Percentiles rank a stretch among this genome's conserved stretches.
phyloP scores from a whole-genome alignment of 2,888 invertebrate genomes.

The Drosophila mayaguana region DNA sequence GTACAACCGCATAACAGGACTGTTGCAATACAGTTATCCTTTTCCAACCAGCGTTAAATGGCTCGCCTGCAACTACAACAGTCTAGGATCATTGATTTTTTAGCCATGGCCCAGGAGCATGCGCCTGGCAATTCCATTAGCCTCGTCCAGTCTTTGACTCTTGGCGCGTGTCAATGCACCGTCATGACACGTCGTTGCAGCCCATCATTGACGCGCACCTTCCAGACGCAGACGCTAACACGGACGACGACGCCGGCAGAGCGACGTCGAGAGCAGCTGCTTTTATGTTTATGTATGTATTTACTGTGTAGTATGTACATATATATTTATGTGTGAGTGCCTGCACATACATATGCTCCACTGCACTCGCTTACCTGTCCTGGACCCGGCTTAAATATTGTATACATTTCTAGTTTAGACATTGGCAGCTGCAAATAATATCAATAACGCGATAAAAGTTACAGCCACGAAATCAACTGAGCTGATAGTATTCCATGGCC shows the following conservation, averaged over 20 bases:
- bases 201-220: slow-evolving; percentile 50
- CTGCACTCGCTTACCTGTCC: slow-evolving; percentile 50
- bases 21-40: slow-evolving; percentile 57
- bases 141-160: slow-evolving; percentile 39
- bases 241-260: slow-evolving; percentile 20
- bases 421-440: slow-evolving; percentile 46
- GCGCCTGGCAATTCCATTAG: slow-evolving; percentile 51
- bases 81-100: slow-evolving; percentile 76
- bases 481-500: slow-evolving; percentile 1
- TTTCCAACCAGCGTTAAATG: slow-evolving; percentile 44
- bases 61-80: slow-evolving; percentile 25
- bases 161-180: slow-evolving; percentile 78
- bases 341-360: slow-evolving; percentile 31
- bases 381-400: slow-evolving; percentile 37
- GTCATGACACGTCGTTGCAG: slow-evolving; percentile 37
- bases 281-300: slow-evolving; percentile 22
- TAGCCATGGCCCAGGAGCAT: slow-evolving; percentile 50
- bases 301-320: neutral
- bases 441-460: slow-evolving; percentile 4
- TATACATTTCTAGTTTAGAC: slow-evolving; percentile 21
- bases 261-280: slow-evolving; percentile 61
- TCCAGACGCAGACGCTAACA: slow-evolving; percentile 50
- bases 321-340: neutral
- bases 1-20: slow-evolving; percentile 55
- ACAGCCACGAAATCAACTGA: neutral